Evolutionary conservation across 2,888 invertebrate genomes (phyloP), one percentile per base, ranked within the genome.

Genomic region (Eretmocerus hayati): DNA sequence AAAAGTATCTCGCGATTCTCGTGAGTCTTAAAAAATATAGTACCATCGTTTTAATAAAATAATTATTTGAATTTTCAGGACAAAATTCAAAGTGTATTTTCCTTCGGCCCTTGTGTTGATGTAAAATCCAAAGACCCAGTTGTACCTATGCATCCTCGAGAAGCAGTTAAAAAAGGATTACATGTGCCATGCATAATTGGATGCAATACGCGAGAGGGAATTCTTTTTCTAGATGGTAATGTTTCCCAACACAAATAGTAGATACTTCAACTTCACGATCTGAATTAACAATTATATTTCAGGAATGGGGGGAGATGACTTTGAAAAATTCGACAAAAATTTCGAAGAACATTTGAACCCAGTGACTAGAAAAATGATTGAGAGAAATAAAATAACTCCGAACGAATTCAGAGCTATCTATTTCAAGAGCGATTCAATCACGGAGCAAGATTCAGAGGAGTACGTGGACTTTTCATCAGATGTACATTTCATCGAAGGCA

Each of bases 171-270:
- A 18, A 18, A 22, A 4, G 61, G 60, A 3, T 48, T 62, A n/a
- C 53, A 60, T 30, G 56, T 69, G 30, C 69, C 69, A 0, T 53
- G 51, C 3, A 46, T 69, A 3, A 5, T 67, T 11, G 69, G 69
- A 4, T 55, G 51, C 41, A 65, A 53, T 42, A 46, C 33, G 23
- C 50, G 53, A 35, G 69, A 69, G 48, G 63, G 63, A 30, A 44
- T 44, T 16, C 19, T 43, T 21, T 20, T 8, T 20, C 18, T 38
- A n/a, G n/a, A 20, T 19, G 44, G 49, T 53, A 41, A n/a, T n/a
- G n/a, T n/a, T n/a, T n/a, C n/a, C n/a, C n/a, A n/a, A n/a, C n/a
- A n/a, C n/a, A n/a, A n/a, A n/a, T n/a, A n/a, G n/a, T n/a, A n/a
- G n/a, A n/a, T n/a, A n/a, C n/a, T n/a, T n/a, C n/a, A n/a, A n/a